Evolutionary conservation across 2,888 invertebrate species (phyloP).

Genomic region (Nudaria mundana): DNA sequence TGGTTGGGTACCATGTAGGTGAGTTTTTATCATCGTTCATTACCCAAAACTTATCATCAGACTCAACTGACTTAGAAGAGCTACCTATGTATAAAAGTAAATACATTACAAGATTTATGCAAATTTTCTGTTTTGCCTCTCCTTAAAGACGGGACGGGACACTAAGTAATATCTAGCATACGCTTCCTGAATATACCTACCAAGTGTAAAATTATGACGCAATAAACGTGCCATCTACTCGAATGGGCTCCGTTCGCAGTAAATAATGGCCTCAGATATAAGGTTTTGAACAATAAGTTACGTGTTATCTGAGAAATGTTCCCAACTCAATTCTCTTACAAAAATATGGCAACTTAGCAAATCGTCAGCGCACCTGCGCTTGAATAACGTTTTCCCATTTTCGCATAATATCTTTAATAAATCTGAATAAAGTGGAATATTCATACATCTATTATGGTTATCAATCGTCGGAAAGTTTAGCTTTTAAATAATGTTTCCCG

Average conservation of each 20-base stretch:
- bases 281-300: slow-evolving; percentile 36
- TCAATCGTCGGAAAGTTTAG: slow-evolving; percentile 36
- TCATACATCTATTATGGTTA: slow-evolving; percentile 53
- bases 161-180: slow-evolving; percentile 21
- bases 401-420: slow-evolving; percentile 72
- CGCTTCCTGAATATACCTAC: slow-evolving; percentile 14
- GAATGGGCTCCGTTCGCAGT: slow-evolving; percentile 25
- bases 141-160: no score
- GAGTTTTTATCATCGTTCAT: no score
- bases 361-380: slow-evolving; percentile 76
- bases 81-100: no score
- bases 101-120: no score
- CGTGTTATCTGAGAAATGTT: slow-evolving; percentile 27
- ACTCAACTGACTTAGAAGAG: no score
- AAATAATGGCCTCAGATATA: slow-evolving; percentile 33
- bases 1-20: no score
- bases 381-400: slow-evolving; percentile 75
- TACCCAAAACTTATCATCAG: no score
- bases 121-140: no score
- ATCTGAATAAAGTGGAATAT: slow-evolving; percentile 66
- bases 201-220: slow-evolving; percentile 29
- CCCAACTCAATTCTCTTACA: slow-evolving; percentile 62
- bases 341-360: slow-evolving; percentile 77
- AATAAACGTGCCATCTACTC: slow-evolving; percentile 26
- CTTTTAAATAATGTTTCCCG: slow-evolving; percentile 26